phyloP scores from a whole-genome alignment of 2,113 vertebrate genomes.

The Corapipo altera region DNA sequence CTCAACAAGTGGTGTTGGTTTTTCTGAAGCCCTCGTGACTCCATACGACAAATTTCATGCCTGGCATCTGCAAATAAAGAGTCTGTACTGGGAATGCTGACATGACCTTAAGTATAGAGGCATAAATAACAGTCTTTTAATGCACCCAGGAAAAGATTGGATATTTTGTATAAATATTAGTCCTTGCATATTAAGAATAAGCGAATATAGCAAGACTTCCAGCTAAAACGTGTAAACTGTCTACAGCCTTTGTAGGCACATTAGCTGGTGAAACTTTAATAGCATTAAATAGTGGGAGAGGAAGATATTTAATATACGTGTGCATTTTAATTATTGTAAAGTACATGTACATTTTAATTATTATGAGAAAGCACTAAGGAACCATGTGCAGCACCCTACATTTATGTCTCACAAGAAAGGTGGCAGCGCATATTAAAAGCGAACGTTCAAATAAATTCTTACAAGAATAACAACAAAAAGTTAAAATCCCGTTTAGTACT shows the following conservation, averaged over 20 bases:
- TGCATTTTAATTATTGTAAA: too few species aligned
- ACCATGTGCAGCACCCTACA: not conserved
- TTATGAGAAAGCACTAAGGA: not conserved
- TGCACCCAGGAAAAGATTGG: not conserved
- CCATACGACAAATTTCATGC: not conserved
- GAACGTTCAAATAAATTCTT: not conserved
- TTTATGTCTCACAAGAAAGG: not conserved
- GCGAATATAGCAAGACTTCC: not conserved
- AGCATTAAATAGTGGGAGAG: not conserved
- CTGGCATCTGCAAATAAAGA: slow-evolving; percentile 25
- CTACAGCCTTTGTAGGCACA: not conserved
- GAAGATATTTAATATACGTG: not conserved
- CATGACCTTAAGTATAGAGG: not conserved
- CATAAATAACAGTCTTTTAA: not conserved
- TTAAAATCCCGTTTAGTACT: not conserved
- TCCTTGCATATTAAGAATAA: not conserved
- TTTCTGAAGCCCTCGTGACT: slow-evolving; percentile 17
- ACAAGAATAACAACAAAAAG: not conserved
- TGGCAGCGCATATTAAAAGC: not conserved
- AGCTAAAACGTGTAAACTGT: not conserved
- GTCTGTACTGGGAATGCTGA: not conserved
- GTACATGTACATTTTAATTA: too few species aligned
- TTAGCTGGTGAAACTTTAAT: not conserved
- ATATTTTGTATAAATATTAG: not conserved
- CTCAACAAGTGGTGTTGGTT: not conserved